Conservation (phyloP, 2,113 vertebrate genomes). For the Pomatostomus ruficeps region DNA sequence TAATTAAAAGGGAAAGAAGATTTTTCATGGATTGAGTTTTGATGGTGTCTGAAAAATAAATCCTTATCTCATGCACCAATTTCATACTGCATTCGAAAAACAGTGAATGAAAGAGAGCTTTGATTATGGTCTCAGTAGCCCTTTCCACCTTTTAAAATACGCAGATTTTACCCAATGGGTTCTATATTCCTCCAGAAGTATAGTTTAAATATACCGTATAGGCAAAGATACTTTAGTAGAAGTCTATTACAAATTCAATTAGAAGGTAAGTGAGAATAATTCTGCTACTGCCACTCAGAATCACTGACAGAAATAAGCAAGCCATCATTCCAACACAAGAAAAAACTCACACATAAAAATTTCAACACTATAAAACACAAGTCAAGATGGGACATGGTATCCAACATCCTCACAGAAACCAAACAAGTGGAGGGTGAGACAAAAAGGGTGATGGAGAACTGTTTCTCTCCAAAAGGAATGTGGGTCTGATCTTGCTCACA, state of each 20-base stretch:
- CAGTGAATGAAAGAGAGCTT: not conserved
- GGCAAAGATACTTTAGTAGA: not conserved
- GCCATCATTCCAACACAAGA: not conserved
- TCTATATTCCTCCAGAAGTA: not conserved
- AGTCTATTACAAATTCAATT: not conserved
- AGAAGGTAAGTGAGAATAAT: not conserved
- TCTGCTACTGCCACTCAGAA: not conserved
- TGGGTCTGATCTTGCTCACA: not conserved
- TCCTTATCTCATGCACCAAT: not conserved
- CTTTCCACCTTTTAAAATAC: not conserved
- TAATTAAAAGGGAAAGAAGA: not conserved
- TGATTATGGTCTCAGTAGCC: not conserved
- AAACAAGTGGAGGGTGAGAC: not conserved
- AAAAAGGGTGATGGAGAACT: not conserved
- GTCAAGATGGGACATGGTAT: not conserved
- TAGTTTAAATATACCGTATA: not conserved
- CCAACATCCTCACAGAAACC: not conserved
- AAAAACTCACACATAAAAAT: not conserved
- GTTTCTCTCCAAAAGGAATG: fast-evolving
- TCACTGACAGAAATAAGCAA: not conserved
- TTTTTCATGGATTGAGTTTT: not conserved
- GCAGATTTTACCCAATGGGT: not conserved
- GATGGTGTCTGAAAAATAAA: not conserved
- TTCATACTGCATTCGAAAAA: not conserved
- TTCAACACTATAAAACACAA: not conserved